Conservation (phyloP, 2,113 vertebrate genomes). For the Lipophrys pholis region DNA sequence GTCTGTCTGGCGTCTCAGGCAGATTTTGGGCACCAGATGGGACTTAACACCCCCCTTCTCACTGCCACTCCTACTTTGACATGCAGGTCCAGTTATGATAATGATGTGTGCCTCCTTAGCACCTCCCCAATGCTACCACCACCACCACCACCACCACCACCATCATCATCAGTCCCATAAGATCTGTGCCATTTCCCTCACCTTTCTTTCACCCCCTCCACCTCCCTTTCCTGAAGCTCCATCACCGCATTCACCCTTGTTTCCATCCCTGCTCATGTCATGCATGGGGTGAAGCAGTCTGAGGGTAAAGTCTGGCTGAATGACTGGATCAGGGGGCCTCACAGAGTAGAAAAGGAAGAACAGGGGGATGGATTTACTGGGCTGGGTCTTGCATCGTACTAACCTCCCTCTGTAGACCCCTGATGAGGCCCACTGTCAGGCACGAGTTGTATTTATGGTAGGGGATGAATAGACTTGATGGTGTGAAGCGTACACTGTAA, state of each 20-base stretch:
- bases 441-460: constrained; percentile 66
- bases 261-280: constrained; percentile 48
- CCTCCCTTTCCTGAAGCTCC: constrained; percentile 33
- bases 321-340: constrained; percentile 52
- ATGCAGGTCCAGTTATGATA: constrained; percentile 73
- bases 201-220: constrained; percentile 23
- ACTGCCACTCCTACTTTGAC: constrained; percentile 57
- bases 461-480: constrained; percentile 60
- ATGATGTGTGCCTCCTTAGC: constrained; percentile 55
- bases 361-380: constrained; percentile 41
- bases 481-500: constrained; percentile 43
- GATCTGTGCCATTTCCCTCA: constrained; percentile 39
- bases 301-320: constrained; percentile 38
- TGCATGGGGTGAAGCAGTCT: constrained; percentile 37
- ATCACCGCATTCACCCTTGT: constrained; percentile 14
- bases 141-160: constrained; percentile 3
- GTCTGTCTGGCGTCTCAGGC: constrained; percentile 63
- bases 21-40: constrained; percentile 80
- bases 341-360: constrained; percentile 34
- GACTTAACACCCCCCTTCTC: constrained; percentile 44
- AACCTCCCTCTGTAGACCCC: constrained; percentile 41
- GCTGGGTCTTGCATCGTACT: constrained; percentile 32
- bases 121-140: constrained; percentile 27
- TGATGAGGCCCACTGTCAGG: constrained; percentile 69
- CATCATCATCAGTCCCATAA: constrained; percentile 48